phyloP scores from a whole-genome alignment of 1,140 invertebrate species.

The Choristoneura fumiferana region DNA sequence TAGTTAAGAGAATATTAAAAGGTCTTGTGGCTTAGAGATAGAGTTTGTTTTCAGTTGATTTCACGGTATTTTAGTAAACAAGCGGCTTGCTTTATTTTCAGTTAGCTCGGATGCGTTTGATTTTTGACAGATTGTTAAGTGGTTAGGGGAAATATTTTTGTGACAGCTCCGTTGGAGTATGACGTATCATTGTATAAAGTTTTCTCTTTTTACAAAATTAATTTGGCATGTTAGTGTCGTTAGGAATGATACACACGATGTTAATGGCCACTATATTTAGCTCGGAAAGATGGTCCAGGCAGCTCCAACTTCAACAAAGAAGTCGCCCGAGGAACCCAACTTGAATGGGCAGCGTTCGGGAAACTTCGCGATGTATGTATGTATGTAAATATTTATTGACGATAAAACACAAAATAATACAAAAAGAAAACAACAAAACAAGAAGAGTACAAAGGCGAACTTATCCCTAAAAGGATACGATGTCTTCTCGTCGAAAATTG shows the following conservation, averaged over 20 bases:
- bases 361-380: too few relatives aligned
- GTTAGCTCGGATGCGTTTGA: neutral
- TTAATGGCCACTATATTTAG: too few relatives aligned
- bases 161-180: neutral
- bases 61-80: neutral
- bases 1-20: neutral
- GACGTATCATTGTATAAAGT: neutral
- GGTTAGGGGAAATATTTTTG: slow-evolving; percentile 12
- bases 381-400: too few relatives aligned
- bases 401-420: too few relatives aligned
- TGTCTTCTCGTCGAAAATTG: too few relatives aligned
- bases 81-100: neutral
- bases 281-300: too few relatives aligned
- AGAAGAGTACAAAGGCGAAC: too few relatives aligned
- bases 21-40: neutral
- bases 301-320: too few relatives aligned
- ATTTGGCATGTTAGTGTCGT: neutral
- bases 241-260: neutral
- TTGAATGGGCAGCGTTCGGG: too few relatives aligned
- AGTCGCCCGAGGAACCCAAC: too few relatives aligned
- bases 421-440: too few relatives aligned
- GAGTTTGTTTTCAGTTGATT: neutral
- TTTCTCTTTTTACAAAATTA: neutral
- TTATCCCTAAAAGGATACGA: too few relatives aligned
- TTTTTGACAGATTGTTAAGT: slow-evolving; percentile 6